Base-by-base conservation (phyloP, 2,888 invertebrate genomes). In the Asteroscopus sphinx region DNA sequence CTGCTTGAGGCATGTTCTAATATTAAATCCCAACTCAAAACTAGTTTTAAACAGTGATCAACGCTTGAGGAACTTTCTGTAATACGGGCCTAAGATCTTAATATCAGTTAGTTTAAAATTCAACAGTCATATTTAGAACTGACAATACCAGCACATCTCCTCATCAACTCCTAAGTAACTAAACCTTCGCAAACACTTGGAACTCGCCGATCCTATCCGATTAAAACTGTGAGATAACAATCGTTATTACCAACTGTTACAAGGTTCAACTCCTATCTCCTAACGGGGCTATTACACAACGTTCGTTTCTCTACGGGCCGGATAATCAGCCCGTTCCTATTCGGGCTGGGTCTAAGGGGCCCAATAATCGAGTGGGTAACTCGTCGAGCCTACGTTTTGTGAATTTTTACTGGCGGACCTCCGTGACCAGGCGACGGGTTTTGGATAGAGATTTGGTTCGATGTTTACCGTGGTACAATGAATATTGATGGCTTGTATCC, bases 381-480 rank as follows among this genome's bases (percentile, higher is more conserved):
- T 81, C 80, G 77, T 84, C 77, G 64, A 60, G 81, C 77, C 83
- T 84, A 88, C 88, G 88, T 81, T 81, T 68, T 67, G 80, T 81
- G 90, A 89, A 91, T 92, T 87, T 88, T 87, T 89, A 90, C 90
- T 79, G 85, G 35, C 77, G 48, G 41, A 62, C 75, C 61, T 61
- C 56, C 60, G 58, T 71, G 70, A 71, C 77, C 79, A 64, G 32
- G 21, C 41, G 45, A 44, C 26, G 32, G 49, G 54, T 53, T 55
- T 41, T 42, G 49, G 61, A 63, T 68, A 58, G 54, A 58, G 59
- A 62, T 59, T 74, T 66, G 59, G 62, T 57, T 32, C 37, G 33
- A 35, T 46, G 58, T 46, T 69, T 55, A 60, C 53, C 44, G 56
- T 55, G 44, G 37, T 12, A 62, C 56, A 52, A 56, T 73, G 63